Conservation (phyloP, 2,797 vertebrate genomes). For the Lagorchestes hirsutus region DNA sequence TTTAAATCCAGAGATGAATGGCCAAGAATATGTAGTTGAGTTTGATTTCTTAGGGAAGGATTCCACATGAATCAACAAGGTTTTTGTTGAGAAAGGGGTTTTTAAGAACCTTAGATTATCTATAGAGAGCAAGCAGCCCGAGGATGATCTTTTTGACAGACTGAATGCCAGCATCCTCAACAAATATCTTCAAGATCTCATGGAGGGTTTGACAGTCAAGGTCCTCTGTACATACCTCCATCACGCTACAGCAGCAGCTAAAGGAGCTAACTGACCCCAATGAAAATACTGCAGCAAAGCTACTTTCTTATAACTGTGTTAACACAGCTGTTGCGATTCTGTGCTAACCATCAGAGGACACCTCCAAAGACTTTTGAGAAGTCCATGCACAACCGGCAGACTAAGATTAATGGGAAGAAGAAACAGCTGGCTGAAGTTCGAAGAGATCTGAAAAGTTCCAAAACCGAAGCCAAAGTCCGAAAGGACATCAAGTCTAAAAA, state of each 20-base stretch:
- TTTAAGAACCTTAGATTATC: too few species aligned
- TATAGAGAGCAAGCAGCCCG: too few species aligned
- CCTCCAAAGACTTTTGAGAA: constrained; percentile 98
- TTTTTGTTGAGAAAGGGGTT: too few species aligned
- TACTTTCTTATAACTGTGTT: constrained; percentile 82
- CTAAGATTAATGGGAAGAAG: constrained; percentile 97
- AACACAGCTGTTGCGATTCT: constrained; percentile 87
- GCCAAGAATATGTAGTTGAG: constrained; percentile 97
- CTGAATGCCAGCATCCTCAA: constrained; percentile 93
- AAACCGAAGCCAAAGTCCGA: constrained; percentile 93
- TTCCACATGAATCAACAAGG: constrained; percentile 83
- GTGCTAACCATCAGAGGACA: constrained; percentile 98
- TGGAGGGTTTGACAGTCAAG: constrained; percentile 98
- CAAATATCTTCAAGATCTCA: constrained; percentile 98
- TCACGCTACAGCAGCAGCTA: constrained; percentile 97
- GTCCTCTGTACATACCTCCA: constrained; percentile 98
- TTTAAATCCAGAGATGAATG: constrained; percentile 90
- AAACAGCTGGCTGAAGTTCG: constrained; percentile 92
- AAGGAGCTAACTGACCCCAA: constrained; percentile 91
- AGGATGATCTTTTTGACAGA: too few species aligned
- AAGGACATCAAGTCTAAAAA: constrained; percentile 99
- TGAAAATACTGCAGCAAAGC: too few species aligned
- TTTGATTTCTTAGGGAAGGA: constrained; percentile 98
- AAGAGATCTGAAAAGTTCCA: constrained; percentile 95
- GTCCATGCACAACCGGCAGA: constrained; percentile 97